phyloP scores from a whole-genome alignment of 2,113 vertebrate species.

The Motacilla alba region DNA sequence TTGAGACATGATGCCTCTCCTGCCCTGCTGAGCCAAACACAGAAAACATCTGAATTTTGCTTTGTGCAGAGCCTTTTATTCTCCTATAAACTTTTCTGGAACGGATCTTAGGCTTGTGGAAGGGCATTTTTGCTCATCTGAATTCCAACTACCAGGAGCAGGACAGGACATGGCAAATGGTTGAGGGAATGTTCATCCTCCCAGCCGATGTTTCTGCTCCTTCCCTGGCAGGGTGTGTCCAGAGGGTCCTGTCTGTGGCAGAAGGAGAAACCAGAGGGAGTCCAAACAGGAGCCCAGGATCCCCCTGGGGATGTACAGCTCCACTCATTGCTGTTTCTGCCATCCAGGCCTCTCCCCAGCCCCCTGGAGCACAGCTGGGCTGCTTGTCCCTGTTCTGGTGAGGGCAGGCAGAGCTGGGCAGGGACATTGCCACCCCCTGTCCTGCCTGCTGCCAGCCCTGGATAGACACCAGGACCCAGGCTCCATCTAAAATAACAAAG shows the following conservation, averaged over 20 bases:
- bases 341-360: background rate
- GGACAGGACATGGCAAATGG: background rate
- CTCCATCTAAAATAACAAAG: background rate
- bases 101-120: accelerated
- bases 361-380: background rate
- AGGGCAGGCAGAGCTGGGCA: background rate
- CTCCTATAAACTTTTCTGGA: background rate
- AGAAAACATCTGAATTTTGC: background rate
- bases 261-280: background rate
- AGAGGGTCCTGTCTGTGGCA: background rate
- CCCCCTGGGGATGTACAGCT: background rate
- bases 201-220: background rate
- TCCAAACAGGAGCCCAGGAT: background rate
- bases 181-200: background rate
- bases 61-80: background rate
- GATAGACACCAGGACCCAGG: background rate
- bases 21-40: background rate
- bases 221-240: background rate
- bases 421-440: background rate
- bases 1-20: background rate
- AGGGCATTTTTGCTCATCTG: background rate
- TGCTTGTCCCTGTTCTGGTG: background rate
- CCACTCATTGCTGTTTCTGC: accelerated
- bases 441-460: background rate
- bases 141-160: background rate